Base-by-base conservation (phyloP, 2,888 invertebrate species). In the Brachyopa scutellaris region DNA sequence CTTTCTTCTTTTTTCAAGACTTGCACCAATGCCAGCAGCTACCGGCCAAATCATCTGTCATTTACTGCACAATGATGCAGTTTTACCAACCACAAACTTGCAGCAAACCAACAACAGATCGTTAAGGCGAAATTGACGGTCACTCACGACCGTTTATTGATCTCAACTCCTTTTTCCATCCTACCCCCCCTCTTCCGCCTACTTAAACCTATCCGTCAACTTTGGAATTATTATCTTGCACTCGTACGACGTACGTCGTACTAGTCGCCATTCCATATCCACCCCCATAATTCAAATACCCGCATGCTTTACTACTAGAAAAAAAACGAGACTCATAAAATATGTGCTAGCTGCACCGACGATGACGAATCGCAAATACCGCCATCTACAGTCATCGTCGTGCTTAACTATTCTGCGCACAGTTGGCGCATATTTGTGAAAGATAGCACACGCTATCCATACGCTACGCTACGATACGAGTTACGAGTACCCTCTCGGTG, bases 61-160 rank as follows among this genome's bases (percentile, higher is more conserved):
- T 33, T 31, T 17, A 21, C 33, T 33, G 2, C 1, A 33, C 7
- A 33, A 19, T 11, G 17, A 53, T 53, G 17, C 6, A 33, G 19
- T 31, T 11, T 31, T n/a, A n/a, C n/a, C n/a, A n/a, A n/a, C 33
- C 11, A 19, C 17, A 36, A 36, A 36, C 8, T 55, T 36, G 36
- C 55, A 36, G 36, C 33, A 29, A 19, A 62, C 31, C 15, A 40
- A 4, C 40, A 53, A 47, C 11, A 57, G 57, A 42, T 74, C 57
- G 73, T 57, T 74, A 49, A 42, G 38, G n/a, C n/a, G n/a, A n/a
- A 57, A 62, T 74, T 74, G 79, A 62, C 55, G 79, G 73, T 62
- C 74, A 74, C 55, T 67, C 72, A 47, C 38, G 78, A 74, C 42
- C 79, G 79, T 79, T 79, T 80, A 80, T 80, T 80, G 80, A 80